Conservation (phyloP, 2,888 invertebrate species). For the Thera obeliscata region DNA sequence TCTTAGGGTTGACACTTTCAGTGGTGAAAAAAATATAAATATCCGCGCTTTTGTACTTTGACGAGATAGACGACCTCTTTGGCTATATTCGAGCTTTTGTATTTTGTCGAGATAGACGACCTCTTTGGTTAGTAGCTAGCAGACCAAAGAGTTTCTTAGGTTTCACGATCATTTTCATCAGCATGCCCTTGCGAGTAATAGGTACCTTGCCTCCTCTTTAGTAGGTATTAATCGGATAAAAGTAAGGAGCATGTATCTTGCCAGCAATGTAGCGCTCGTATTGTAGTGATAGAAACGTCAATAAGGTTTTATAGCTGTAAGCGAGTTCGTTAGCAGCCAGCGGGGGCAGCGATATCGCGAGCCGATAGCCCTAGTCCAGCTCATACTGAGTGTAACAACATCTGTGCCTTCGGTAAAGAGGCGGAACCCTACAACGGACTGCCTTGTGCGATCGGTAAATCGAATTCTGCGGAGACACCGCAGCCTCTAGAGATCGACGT, state of each 20-base stretch:
- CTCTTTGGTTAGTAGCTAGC: no score
- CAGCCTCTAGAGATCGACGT: conserved; percentile 61
- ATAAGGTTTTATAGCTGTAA: conserved; percentile 58
- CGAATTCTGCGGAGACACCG: conserved; percentile 74
- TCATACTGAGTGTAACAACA: conserved; percentile 21
- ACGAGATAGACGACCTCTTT: no score
- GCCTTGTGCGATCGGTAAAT: conserved; percentile 73
- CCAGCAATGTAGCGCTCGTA: conserved; percentile 2
- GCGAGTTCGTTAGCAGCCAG: conserved; percentile 63
- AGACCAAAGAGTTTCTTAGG: no score
- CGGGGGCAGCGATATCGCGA: conserved; percentile 61
- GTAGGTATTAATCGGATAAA: no score
- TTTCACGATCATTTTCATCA: no score
- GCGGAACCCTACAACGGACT: conserved; percentile 70
- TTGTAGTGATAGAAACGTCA: conserved; percentile 54
- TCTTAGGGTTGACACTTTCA: conserved; percentile 57
- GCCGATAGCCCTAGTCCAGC: conserved; percentile 64
- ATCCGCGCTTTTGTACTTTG: no score
- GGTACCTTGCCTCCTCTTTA: no score
- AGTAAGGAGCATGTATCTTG: not conserved
- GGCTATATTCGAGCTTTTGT: no score
- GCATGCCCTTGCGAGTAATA: not conserved
- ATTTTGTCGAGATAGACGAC: no score
- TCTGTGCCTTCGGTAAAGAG: conserved; percentile 56
- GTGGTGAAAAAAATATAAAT: not conserved